A percentile compares a stretch with the other conserved stretches of the same genome.
Evolutionary conservation across 1,140 invertebrate species (phyloP).

Genomic region (Orchesella cincta): DNA sequence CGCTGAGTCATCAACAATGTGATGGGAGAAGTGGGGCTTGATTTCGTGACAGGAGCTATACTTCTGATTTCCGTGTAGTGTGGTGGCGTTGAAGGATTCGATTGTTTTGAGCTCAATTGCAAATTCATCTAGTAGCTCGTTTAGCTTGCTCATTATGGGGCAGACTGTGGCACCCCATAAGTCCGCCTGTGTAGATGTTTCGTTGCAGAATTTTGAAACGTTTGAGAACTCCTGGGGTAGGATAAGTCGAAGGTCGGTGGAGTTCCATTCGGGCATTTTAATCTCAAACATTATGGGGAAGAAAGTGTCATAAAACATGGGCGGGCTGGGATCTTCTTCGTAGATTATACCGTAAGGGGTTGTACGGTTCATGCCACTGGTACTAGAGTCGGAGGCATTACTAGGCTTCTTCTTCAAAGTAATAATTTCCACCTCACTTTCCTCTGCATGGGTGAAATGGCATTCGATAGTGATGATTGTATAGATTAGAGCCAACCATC

Average conservation of each 20-base stretch:
- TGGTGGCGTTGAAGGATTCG: neutral
- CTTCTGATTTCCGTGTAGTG: neutral
- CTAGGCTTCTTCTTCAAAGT: too few species aligned
- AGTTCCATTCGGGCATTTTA: slow-evolving; percentile 27
- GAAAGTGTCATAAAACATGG: slow-evolving; percentile 25
- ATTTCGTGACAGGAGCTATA: neutral
- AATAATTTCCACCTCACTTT: too few species aligned
- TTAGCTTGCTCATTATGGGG: neutral
- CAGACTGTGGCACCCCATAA: neutral
- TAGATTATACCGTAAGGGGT: too few species aligned
- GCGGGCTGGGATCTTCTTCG: too few species aligned
- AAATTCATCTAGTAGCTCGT: neutral
- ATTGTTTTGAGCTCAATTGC: neutral
- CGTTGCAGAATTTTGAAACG: neutral
- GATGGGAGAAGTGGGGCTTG: slow-evolving; percentile 1
- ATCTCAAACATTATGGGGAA: slow-evolving; percentile 31
- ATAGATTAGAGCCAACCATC: too few species aligned
- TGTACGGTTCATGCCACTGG: too few species aligned
- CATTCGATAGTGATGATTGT: too few species aligned
- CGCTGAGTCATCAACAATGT: neutral
- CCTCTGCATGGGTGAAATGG: too few species aligned
- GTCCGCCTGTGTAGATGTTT: slow-evolving; percentile 1
- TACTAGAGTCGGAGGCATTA: too few species aligned
- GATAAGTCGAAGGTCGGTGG: neutral
- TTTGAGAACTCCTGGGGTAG: neutral